Evolutionary conservation across 2,888 invertebrate genomes (phyloP).

Genomic region (Lucinisca nassula): DNA sequence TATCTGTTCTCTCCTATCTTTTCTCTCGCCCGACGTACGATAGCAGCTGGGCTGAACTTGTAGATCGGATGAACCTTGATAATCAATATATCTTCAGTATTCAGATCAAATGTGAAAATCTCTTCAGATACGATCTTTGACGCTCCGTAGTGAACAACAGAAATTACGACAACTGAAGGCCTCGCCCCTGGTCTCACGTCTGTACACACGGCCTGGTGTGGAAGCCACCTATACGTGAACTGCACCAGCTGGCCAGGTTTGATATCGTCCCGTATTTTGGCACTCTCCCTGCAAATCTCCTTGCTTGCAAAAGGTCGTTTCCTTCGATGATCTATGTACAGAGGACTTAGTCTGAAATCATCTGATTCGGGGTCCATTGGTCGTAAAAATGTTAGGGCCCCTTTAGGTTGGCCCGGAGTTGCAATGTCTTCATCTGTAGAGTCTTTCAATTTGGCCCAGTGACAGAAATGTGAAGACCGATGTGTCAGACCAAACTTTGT

Average conservation of each 20-base stretch:
- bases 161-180: not conserved
- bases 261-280: conserved; percentile 37
- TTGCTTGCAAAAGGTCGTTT: conserved; percentile 28
- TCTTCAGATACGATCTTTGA: conserved; percentile 34
- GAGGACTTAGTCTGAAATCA: not conserved
- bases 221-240: not conserved
- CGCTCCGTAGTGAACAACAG: conserved; percentile 37
- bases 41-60: conserved; percentile 4
- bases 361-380: not conserved
- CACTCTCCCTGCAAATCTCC: conserved; percentile 1
- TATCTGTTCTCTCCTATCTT: conserved; percentile 32
- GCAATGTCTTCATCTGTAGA: not conserved
- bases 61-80: conserved; percentile 33
- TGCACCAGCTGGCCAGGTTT: conserved; percentile 32
- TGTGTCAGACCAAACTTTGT: conserved; percentile 41
- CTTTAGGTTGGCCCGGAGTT: not conserved
- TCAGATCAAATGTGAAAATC: conserved; percentile 32
- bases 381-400: not conserved
- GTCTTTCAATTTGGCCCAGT: conserved; percentile 55
- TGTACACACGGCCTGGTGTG: conserved; percentile 43
- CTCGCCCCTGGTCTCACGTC: not conserved
- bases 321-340: conserved; percentile 40
- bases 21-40: conserved; percentile 30
- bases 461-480: conserved; percentile 55
- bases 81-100: conserved; percentile 38